Base-by-base conservation (phyloP, 2,888 invertebrate genomes). In the Lithophane socia region DNA sequence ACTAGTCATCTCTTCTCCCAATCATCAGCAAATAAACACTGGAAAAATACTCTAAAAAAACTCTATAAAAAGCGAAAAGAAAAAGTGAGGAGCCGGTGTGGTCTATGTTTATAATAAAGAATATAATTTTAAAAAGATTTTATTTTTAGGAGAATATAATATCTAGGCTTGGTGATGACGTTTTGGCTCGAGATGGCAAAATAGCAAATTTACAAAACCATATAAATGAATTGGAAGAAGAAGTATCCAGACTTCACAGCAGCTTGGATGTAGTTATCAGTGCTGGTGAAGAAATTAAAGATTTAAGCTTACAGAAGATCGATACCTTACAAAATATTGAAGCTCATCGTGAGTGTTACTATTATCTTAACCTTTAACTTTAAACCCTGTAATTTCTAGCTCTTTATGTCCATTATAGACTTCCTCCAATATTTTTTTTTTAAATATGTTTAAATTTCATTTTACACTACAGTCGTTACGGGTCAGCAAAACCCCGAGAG, bases 181-280 rank as follows among this genome's bases (percentile, higher is more conserved):
- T 96, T 74, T 52, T 88, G 42, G 91, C 91, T 47, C 92, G 95
- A 37, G 92, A 96, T 86, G 91, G 92, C 74, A 95, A 89, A 89
- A 95, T 96, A 85, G 89, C 92, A 12, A 92, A 92, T 73, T 92
- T 96, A 86, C 92, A 96, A 90, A 96, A 96, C 86, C 92, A 96
- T 71, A 94, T 96, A 3, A 96, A 96, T 88, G 82, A 91, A 72
- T 86, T 96, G 67, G 92, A 95, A 91, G 93, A 94, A 73, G 96
- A 96, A 93, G 91, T 96, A 16, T 90, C 83, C 82, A 87, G 80
- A 73, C 86, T 96, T 56, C 95, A 96, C 44, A 69, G 68, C 2
- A 90, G 88, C 82, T 90, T 96, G 73, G 89, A 84, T 16, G 87
- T 91, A 77, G 92, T 92, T 2, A 87, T 96, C 42, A 90, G 93